Base-by-base conservation (phyloP, 2,113 vertebrate species). In the Nothoprocta perdicaria region DNA sequence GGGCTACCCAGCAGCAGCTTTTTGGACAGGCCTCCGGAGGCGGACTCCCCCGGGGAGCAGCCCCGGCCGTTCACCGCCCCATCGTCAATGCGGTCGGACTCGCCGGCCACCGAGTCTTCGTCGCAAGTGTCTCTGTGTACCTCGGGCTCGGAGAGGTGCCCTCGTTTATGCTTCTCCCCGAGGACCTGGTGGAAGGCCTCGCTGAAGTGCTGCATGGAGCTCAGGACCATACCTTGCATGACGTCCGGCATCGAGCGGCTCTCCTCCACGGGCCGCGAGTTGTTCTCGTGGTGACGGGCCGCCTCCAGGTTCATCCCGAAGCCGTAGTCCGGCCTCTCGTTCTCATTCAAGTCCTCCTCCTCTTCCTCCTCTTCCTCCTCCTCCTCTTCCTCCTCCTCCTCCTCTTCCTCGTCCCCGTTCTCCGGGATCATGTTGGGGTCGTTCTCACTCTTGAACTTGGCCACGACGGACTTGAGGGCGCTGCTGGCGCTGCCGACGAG, bases 161-260 rank as follows among this genome's bases (percentile, higher is more conserved):
- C 98, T 41, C 99, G 98, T 97, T 99, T 99, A 98, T 99, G 99
- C 96, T 98, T 98, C 91, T 98, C 98, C 78, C 98, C 97, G 92
- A 98, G 96, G 95, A 98, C 98, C 96, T 99, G 99, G 84, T 98
- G 98, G 95, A 99, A 99, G 92, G 99, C 99, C 97, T 99, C 99
- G 6, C 98, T 99, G 98, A 99, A 99, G 98, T 99, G 99, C 96
- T 99, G 99, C 99, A 99, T 99, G 98, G 99, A 99, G 76, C 99
- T 98, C 88, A 99, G 97, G 84, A 99, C 99, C 98, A 99, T 99
- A 88, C 99, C 98, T 96, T 99, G 99, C 98, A 99, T 99, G 89
- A 99, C 99, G 26, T 99, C 99, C 1, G 99, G 99, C 92, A 99
- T 97, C 7, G 98, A 98, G 53, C 98, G 98, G 74, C 98, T 96